These are phyloP conservation scores for Alethe castanea DNA, from an alignment of 2,113 vertebrate genomes.

Conservation along the genomic window DNA sequence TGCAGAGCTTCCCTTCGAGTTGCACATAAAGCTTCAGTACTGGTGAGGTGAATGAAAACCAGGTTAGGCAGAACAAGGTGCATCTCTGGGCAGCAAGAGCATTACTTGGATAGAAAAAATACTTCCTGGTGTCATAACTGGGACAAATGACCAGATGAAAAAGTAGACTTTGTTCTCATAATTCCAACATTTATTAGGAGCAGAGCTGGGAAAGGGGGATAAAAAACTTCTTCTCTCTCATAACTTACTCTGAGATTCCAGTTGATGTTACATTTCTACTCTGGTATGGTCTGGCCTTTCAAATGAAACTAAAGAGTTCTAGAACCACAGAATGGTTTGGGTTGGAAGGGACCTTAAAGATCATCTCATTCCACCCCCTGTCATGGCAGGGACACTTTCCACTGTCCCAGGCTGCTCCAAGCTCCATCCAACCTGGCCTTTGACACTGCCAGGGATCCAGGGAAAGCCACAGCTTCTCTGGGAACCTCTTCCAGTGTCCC, in stretches of 20 bases:
- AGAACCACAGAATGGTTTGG: not conserved
- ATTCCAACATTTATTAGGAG: not conserved
- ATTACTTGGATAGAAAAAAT: not conserved
- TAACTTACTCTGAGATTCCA: not conserved
- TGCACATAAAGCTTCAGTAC: accelerated
- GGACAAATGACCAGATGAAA: not conserved
- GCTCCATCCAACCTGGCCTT: accelerated
- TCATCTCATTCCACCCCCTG: accelerated
- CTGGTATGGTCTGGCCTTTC: not conserved
- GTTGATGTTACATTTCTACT: not conserved
- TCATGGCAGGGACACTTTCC: not conserved
- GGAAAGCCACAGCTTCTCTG: not conserved
- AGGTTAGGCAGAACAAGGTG: not conserved
- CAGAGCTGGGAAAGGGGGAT: not conserved
- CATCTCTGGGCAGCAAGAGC: not conserved
- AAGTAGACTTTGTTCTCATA: not conserved
- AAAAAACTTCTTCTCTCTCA: not conserved
- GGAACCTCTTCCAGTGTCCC: not conserved
- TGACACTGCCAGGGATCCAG: not conserved
- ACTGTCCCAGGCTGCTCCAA: accelerated
- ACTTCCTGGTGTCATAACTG: not conserved
- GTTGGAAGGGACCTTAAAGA: not conserved
- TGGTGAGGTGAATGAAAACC: not conserved
- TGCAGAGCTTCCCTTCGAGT: not conserved
- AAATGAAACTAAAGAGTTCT: not conserved